Conservation (phyloP, 2,113 vertebrate genomes). For the Vombatus ursinus region DNA sequence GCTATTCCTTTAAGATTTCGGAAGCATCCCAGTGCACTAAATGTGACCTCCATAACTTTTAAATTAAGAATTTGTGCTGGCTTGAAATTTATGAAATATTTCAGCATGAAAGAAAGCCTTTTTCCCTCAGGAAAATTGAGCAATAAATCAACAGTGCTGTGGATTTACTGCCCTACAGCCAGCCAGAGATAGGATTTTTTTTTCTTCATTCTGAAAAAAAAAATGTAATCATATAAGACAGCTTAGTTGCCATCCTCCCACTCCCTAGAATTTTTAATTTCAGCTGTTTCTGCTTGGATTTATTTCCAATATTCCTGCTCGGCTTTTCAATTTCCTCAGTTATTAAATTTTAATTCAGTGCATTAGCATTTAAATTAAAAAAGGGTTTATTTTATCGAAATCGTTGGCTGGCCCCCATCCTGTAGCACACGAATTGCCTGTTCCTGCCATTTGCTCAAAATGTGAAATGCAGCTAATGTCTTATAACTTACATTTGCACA, state of each 20-base stretch:
- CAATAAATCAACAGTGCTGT: constrained; percentile 97
- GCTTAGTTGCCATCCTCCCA: constrained; percentile 95
- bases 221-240: constrained; percentile 98
- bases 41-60: constrained; percentile 91
- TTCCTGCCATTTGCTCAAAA: constrained; percentile 87
- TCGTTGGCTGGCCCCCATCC: constrained; percentile 85
- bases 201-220: constrained; percentile 85
- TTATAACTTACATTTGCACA: constrained; percentile 87
- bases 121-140: constrained; percentile 94
- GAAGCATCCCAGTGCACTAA: constrained; percentile 86
- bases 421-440: constrained; percentile 86
- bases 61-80: constrained; percentile 92
- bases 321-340: constrained; percentile 99
- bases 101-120: constrained; percentile 90
- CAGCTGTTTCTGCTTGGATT: constrained; percentile 99
- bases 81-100: constrained; percentile 97
- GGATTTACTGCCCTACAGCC: constrained; percentile 94
- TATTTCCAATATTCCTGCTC: constrained; percentile 99
- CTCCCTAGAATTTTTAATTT: constrained; percentile 99
- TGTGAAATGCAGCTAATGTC: constrained; percentile 87
- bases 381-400: constrained; percentile 95
- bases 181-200: constrained; percentile 92
- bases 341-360: constrained; percentile 99
- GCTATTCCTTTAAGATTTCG: constrained; percentile 87
- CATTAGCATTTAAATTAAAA: constrained; percentile 99